phyloP scores from a whole-genome alignment of 2,888 invertebrate genomes.

The Exephanes ischioxanthus region DNA sequence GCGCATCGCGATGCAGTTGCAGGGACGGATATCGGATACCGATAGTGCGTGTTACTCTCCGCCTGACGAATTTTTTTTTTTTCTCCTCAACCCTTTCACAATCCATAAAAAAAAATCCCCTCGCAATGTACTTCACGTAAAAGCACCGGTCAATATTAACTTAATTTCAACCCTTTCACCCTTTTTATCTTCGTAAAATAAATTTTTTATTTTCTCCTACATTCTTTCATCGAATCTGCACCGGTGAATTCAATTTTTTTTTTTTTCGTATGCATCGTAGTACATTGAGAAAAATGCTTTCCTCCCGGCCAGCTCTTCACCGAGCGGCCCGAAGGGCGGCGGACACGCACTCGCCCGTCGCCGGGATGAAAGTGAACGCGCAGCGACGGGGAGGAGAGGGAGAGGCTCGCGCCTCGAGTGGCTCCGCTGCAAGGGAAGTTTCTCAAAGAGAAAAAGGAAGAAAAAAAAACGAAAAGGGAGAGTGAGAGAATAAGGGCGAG shows the following conservation, averaged over 20 bases:
- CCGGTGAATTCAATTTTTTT: neutral
- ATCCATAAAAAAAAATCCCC: neutral
- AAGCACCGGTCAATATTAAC: too few species aligned
- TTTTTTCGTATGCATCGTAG: neutral
- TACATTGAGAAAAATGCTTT: neutral
- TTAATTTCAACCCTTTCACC: too few species aligned
- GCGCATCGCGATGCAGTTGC: constrained; percentile 64
- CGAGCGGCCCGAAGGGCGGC: neutral
- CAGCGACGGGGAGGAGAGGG: constrained; percentile 5
- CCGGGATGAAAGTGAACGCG: constrained; percentile 13
- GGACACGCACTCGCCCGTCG: neutral
- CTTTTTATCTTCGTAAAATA: neutral
- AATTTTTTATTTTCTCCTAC: neutral
- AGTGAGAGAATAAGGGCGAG: constrained; percentile 45
- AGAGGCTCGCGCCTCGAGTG: constrained; percentile 55
- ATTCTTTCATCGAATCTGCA: neutral
- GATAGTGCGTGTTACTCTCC: constrained; percentile 10
- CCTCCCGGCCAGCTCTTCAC: neutral
- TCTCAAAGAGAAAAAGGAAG: constrained; percentile 51
- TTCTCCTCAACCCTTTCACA: neutral
- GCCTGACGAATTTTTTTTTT: constrained; percentile 1
- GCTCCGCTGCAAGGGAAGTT: constrained; percentile 64
- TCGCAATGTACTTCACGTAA: too few species aligned
- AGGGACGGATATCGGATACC: constrained; percentile 69
- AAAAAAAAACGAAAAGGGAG: constrained; percentile 54